Percentiles rank a stretch among this genome's conserved stretches.
phyloP scores from a whole-genome alignment of 2,888 invertebrate genomes.

The Lepidochitona cinerea region DNA sequence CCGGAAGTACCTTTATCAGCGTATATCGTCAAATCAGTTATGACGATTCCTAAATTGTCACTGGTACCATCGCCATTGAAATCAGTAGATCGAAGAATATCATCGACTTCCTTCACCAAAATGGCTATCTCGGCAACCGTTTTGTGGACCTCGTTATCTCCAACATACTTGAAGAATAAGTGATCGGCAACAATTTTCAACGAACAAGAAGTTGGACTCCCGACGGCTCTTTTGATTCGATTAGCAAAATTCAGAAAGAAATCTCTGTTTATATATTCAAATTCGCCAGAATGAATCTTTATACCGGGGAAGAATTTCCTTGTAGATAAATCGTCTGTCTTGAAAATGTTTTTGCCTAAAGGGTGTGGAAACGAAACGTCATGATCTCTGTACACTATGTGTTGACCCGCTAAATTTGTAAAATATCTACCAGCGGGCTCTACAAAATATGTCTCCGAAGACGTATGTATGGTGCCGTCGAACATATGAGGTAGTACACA shows the following conservation, averaged over 20 bases:
- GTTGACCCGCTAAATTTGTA: background rate
- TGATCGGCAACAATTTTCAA: conserved; percentile 63
- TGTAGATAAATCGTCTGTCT: background rate
- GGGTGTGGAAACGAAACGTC: too few relatives aligned
- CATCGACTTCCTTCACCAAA: conserved; percentile 52
- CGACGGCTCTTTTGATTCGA: background rate
- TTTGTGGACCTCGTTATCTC: conserved; percentile 28
- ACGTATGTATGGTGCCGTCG: background rate
- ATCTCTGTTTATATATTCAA: background rate
- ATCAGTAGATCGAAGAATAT: conserved; percentile 59
- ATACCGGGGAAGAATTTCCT: background rate
- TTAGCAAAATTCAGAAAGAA: background rate
- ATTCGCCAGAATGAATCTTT: background rate
- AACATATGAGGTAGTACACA: background rate
- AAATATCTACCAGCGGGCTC: background rate
- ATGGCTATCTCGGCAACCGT: conserved; percentile 52
- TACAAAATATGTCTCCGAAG: background rate
- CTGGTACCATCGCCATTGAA: conserved; percentile 60
- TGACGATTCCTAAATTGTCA: conserved; percentile 61
- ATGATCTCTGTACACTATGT: background rate
- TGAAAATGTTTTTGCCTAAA: background rate
- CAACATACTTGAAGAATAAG: conserved; percentile 49
- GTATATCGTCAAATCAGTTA: conserved; percentile 47
- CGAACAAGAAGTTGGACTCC: conserved; percentile 26
- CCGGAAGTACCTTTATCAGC: conserved; percentile 12